Base-by-base conservation (phyloP, 64 coral and sea anemone genomes). In the Porites lutea region DNA sequence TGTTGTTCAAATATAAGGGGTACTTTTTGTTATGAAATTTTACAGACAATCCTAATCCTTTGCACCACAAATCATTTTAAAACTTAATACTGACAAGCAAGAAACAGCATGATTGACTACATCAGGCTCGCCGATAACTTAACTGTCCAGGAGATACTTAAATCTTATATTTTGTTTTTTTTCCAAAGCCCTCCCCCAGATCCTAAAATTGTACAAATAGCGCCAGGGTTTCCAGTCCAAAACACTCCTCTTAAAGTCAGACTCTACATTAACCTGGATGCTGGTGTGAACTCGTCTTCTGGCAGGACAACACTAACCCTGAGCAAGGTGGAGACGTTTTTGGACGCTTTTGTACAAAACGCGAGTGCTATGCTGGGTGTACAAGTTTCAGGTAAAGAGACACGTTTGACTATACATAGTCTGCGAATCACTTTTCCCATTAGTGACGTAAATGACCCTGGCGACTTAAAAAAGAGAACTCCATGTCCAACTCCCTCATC, bases 171-270 rank as follows among this genome's bases (percentile, higher is more conserved):
- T 76, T n/a, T 76, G 4, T 75, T 76, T 76, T 47, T 76, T 2
- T 51, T 16, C 19, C 13, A 16, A 76, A 48, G 18, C 19, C 73
- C 5, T 52, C 18, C 50, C 12, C 21, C 76, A 23, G 76, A 79
- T 57, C 12, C 19, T 10, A 48, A 79, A 52, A 51, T 79, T 22
- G 60, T 82, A 8, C 22, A 48, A 6, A 65, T 82, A 14, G 19
- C 44, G 3, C 79, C 79, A 48, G 45, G 44, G 13, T 82, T 18
- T 65, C 79, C 79, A 4, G 11, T 65, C 10, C 13, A 48, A 48
- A 82, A 82, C 79, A 82, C 59, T 65, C 79, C 79, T 18, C 18
- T 82, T 6, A 12, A n/a, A 15, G 59, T 65, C 37, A 65, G 18
- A 59, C 19, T 82, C 0, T 82, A 82, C 9, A 15, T 82, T 16